phyloP scores from a whole-genome alignment of 2,113 vertebrate species.

The Pollachius pollachius region DNA sequence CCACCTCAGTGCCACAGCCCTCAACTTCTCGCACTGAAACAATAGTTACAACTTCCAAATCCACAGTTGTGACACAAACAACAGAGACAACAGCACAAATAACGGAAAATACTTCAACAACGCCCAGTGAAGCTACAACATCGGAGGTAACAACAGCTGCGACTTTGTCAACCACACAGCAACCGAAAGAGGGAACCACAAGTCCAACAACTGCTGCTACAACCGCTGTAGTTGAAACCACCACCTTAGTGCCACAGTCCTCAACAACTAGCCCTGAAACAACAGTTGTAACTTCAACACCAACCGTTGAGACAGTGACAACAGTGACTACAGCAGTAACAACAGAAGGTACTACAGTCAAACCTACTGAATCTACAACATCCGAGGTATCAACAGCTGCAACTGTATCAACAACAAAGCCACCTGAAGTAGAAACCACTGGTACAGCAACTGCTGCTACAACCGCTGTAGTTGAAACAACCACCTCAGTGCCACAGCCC shows the following conservation, averaged over 20 bases:
- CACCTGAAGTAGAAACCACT: neutral
- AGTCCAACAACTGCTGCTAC: neutral
- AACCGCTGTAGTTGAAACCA: rapidly evolving
- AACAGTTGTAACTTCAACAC: neutral
- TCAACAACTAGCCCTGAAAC: neutral
- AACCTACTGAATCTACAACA: neutral
- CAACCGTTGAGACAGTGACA: neutral
- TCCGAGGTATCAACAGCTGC: neutral
- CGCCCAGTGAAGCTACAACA: neutral
- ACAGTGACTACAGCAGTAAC: rapidly evolving
- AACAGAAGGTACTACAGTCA: rapidly evolving
- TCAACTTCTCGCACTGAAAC: neutral
- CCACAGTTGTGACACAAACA: no score
- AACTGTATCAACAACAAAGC: neutral
- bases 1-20: neutral
- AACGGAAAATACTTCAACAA: constrained; percentile 1
- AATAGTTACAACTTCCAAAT: no score
- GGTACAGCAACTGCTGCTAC: neutral
- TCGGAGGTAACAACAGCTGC: neutral
- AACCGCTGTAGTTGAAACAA: rapidly evolving
- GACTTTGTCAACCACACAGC: neutral
- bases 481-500: rapidly evolving
- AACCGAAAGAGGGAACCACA: neutral
- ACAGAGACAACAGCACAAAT: neutral
- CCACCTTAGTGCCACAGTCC: rapidly evolving